A percentile compares a stretch with the other conserved stretches of the same genome.
phyloP scores from a whole-genome alignment of 2,113 vertebrate genomes.

The Irena cyanogastra region DNA sequence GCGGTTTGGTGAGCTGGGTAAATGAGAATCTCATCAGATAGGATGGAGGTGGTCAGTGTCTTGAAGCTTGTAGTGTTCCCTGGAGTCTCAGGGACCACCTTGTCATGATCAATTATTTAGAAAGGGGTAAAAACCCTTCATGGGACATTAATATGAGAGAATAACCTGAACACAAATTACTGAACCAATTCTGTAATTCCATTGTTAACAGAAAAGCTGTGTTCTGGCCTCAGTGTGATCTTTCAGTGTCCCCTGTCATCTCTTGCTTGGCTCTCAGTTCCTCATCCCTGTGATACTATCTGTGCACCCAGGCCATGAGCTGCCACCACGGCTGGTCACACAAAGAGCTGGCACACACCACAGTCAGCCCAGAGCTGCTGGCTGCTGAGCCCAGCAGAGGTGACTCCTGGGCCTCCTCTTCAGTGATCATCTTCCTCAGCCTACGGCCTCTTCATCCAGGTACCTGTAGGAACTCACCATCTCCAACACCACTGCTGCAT shows the following conservation, averaged over 20 bases:
- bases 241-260: accelerated
- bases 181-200: not conserved
- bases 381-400: not conserved
- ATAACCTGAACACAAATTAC: not conserved
- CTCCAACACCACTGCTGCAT: not conserved
- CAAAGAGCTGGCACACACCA: accelerated
- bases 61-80: not conserved
- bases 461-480: not conserved
- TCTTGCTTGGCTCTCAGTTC: not conserved
- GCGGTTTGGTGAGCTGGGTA: not conserved
- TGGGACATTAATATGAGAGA: not conserved
- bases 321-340: accelerated
- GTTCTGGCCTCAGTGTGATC: not conserved
- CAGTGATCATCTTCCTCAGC: not conserved
- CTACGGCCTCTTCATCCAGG: not conserved
- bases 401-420: not conserved
- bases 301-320: not conserved
- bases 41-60: not conserved
- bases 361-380: not conserved
- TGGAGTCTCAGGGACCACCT: not conserved
- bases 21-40: not conserved
- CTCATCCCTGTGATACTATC: accelerated
- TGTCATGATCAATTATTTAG: not conserved
- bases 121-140: not conserved
- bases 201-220: not conserved